phyloP scores from a whole-genome alignment of 2,797 vertebrate genomes.

The Pipistrellus kuhlii region DNA sequence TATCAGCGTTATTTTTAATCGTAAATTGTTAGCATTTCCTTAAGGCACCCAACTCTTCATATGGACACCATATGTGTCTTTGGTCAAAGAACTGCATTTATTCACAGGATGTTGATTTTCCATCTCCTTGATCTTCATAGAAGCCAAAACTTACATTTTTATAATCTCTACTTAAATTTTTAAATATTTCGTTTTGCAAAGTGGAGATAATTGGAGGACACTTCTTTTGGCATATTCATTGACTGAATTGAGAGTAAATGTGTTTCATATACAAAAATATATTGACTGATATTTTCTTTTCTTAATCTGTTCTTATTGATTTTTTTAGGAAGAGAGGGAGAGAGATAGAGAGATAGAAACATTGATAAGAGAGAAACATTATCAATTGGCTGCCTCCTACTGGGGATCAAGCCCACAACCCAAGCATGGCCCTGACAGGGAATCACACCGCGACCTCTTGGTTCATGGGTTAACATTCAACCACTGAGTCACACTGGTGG shows the following conservation, averaged over 20 bases:
- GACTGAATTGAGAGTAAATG: slow-evolving; percentile 27
- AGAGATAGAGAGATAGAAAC: too few species aligned
- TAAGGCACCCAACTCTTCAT: background rate
- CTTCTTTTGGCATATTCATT: slow-evolving; percentile 2
- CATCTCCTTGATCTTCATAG: background rate
- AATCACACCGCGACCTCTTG: too few species aligned
- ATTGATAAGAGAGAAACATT: too few species aligned
- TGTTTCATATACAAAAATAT: background rate
- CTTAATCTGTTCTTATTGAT: too few species aligned
- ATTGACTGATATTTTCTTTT: background rate
- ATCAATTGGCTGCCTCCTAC: too few species aligned
- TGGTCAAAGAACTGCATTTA: background rate
- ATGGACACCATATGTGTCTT: background rate
- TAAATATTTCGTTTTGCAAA: background rate
- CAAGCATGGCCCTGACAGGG: too few species aligned
- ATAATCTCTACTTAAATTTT: background rate
- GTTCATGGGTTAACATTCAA: too few species aligned
- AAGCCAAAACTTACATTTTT: slow-evolving; percentile 13
- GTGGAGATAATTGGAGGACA: background rate
- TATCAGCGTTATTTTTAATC: background rate
- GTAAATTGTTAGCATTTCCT: slow-evolving; percentile 15
- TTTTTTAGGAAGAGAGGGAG: too few species aligned
- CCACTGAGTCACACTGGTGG: too few species aligned
- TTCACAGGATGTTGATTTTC: background rate
- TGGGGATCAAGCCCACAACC: too few species aligned